phyloP scores from a whole-genome alignment of 64 coral and sea anemone species.

The Platygyra sinensis region DNA sequence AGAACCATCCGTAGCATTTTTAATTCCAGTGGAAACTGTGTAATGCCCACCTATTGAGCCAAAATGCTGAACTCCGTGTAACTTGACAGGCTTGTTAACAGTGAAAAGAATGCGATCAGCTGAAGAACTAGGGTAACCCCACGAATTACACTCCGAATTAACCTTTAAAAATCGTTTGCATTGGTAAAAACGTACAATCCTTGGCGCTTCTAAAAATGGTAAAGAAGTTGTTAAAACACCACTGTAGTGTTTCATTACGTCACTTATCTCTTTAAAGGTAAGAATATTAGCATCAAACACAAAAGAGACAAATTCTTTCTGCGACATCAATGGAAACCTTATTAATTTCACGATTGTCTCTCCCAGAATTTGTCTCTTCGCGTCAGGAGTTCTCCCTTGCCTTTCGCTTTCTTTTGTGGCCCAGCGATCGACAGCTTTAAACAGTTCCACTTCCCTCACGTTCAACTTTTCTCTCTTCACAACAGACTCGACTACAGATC shows the following conservation, averaged over 20 bases:
- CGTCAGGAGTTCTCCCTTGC: neutral
- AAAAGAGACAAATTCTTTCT: slow-evolving; percentile 11
- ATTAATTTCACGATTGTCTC: slow-evolving; percentile 11
- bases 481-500: slow-evolving; percentile 14
- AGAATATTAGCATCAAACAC: neutral
- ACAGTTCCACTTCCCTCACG: slow-evolving; percentile 10
- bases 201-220: neutral
- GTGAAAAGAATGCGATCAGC: neutral
- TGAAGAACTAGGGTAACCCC: neutral
- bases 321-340: slow-evolving; percentile 17
- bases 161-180: neutral
- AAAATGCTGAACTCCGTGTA: slow-evolving; percentile 12
- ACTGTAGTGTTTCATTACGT: neutral
- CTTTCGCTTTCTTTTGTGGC: neutral
- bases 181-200: neutral
- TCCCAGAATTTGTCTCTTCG: slow-evolving; percentile 24
- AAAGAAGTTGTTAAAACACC: slow-evolving; percentile 1
- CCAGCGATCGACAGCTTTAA: slow-evolving; percentile 26
- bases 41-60: neutral
- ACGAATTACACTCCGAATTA: neutral
- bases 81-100: neutral
- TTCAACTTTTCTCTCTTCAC: slow-evolving; percentile 1
- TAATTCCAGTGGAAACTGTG: neutral
- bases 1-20: neutral
- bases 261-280: neutral